phyloP scores from a whole-genome alignment of 2,113 vertebrate species.

The Pelvicachromis taeniatus region DNA sequence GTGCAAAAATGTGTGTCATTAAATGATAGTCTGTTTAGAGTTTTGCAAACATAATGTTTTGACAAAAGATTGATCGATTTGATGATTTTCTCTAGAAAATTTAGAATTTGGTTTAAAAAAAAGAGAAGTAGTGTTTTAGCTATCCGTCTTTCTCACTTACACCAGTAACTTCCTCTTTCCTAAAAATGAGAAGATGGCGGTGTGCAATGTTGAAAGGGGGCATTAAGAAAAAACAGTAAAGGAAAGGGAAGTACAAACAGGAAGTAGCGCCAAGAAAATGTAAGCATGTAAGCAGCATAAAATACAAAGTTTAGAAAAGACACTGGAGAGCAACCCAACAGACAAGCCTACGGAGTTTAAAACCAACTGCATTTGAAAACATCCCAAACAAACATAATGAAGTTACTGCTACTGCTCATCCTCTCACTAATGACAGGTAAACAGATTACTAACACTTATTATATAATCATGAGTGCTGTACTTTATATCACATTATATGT shows the following conservation, averaged over 20 bases:
- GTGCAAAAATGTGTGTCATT: background rate
- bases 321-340: background rate
- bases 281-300: background rate
- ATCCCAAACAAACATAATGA: background rate
- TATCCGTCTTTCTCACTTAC: background rate
- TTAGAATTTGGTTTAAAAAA: background rate
- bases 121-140: background rate
- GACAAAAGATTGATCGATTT: background rate
- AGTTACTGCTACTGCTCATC: background rate
- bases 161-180: background rate
- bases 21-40: background rate
- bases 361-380: background rate
- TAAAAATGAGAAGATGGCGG: background rate
- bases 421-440: background rate
- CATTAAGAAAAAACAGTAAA: background rate
- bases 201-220: accelerated
- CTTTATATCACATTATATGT: background rate
- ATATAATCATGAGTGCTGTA: accelerated
- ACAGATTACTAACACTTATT: accelerated
- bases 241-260: background rate
- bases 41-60: background rate
- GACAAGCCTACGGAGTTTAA: background rate
- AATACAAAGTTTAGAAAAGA: background rate
- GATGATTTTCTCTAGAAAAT: background rate
- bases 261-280: background rate